phyloP scores from a whole-genome alignment of 2,797 vertebrate species.

The Gambelia wislizenii region DNA sequence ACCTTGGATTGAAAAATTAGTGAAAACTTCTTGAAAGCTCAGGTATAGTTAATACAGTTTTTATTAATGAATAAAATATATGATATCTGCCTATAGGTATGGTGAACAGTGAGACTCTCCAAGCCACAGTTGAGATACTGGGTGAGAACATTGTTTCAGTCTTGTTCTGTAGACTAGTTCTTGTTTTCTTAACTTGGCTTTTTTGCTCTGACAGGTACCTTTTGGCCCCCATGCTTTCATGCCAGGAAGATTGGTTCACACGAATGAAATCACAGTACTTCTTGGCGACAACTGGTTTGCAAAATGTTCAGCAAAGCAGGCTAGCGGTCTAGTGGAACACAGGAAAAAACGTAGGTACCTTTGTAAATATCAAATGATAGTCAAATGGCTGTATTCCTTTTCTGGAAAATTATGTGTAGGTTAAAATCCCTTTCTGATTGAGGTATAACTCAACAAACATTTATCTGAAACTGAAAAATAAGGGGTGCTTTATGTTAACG shows the following conservation, averaged over 20 bases:
- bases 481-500: conserved; percentile 68
- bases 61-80: neutral
- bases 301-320: conserved; percentile 95
- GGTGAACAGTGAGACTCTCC: neutral
- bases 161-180: neutral
- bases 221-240: conserved; percentile 95
- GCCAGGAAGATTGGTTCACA: conserved; percentile 92
- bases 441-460: neutral
- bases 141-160: neutral
- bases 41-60: neutral
- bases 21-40: neutral
- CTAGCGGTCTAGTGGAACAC: conserved; percentile 88
- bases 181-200: conserved; percentile 2
- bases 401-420: neutral
- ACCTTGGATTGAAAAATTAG: neutral
- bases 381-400: neutral
- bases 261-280: conserved; percentile 94
- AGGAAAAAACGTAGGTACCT: conserved; percentile 91
- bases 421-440: neutral
- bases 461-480: conserved; percentile 12
- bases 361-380: conserved; percentile 7
- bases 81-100: neutral
- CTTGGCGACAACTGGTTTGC: conserved; percentile 98
- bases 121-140: neutral
- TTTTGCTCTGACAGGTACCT: conserved; percentile 86